Conservation (phyloP, 2,888 invertebrate species). For the Autographa pulchrina region DNA sequence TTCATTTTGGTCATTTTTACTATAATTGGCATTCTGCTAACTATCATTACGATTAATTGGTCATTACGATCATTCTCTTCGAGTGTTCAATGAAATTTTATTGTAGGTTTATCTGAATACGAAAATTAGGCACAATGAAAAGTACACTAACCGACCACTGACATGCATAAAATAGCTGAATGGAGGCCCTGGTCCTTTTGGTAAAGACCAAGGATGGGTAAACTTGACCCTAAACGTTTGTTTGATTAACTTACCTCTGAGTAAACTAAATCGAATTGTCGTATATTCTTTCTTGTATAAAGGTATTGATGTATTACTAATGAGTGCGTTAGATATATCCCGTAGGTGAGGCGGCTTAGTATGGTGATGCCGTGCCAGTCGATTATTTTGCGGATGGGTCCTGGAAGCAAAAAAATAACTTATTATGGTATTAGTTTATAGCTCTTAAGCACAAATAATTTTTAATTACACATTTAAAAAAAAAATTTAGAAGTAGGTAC, state of each 20-base stretch:
- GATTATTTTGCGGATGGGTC: constrained; percentile 8
- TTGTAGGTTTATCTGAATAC: too few relatives aligned
- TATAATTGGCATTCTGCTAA: too few relatives aligned
- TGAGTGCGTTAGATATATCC: constrained; percentile 40
- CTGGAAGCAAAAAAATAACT: constrained; percentile 23
- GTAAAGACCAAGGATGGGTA: background rate
- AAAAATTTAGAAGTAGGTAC: too few relatives aligned
- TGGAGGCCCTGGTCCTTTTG: background rate
- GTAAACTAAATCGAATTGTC: constrained; percentile 25
- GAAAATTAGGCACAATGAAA: too few relatives aligned
- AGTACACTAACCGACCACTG: too few relatives aligned
- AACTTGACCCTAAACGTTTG: background rate
- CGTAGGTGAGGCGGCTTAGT: constrained; percentile 26
- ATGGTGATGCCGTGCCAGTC: constrained; percentile 33
- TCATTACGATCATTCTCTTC: too few relatives aligned
- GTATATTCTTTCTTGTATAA: constrained; percentile 28
- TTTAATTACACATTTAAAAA: too few relatives aligned
- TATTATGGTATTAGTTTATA: background rate
- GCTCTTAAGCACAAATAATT: too few relatives aligned
- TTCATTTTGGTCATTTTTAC: too few relatives aligned
- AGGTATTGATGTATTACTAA: constrained; percentile 26
- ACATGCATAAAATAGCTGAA: too few relatives aligned
- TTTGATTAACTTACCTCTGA: constrained; percentile 28
- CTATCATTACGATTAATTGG: too few relatives aligned
- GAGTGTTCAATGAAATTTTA: too few relatives aligned